phyloP scores from a whole-genome alignment of 1,140 invertebrate genomes.

The Telenomus remus region DNA sequence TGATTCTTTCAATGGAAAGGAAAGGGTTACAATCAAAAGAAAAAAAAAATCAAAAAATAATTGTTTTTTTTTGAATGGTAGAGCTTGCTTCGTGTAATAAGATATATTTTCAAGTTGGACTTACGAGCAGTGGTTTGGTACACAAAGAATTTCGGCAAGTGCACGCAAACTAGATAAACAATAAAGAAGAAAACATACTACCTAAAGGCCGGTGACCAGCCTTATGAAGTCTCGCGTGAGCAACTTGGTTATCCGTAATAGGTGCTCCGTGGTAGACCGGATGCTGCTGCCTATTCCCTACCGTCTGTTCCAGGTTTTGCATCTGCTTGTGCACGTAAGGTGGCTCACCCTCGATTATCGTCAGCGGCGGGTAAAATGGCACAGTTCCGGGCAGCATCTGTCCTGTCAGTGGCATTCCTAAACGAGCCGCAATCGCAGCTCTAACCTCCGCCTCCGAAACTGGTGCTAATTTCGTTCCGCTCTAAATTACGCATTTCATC shows the following conservation, averaged over 20 bases:
- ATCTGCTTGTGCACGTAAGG: constrained; percentile 79
- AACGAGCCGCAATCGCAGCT: constrained; percentile 82
- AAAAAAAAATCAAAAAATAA: too few relatives aligned
- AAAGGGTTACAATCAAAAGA: background rate
- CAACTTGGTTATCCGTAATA: constrained; percentile 82
- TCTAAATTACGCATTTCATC: constrained; percentile 61
- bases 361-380: constrained; percentile 85
- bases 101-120: constrained; percentile 4
- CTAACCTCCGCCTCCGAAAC: constrained; percentile 88
- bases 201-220: constrained; percentile 87
- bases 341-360: constrained; percentile 78
- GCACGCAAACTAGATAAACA: constrained; percentile 57
- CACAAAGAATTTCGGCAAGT: constrained; percentile 40
- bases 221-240: constrained; percentile 85
- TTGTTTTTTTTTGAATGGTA: too few relatives aligned
- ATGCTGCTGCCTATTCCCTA: constrained; percentile 64
- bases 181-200: constrained; percentile 74
- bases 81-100: too few relatives aligned
- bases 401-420: constrained; percentile 83
- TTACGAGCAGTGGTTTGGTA: constrained; percentile 6
- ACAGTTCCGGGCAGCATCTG: constrained; percentile 84
- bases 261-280: constrained; percentile 68
- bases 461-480: constrained; percentile 77
- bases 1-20: background rate
- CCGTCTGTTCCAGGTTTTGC: constrained; percentile 77